A percentile compares a stretch with the other conserved stretches of the same genome.
Evolutionary conservation across 2,888 invertebrate species (phyloP).

Genomic region (Cephonodes hylas): DNA sequence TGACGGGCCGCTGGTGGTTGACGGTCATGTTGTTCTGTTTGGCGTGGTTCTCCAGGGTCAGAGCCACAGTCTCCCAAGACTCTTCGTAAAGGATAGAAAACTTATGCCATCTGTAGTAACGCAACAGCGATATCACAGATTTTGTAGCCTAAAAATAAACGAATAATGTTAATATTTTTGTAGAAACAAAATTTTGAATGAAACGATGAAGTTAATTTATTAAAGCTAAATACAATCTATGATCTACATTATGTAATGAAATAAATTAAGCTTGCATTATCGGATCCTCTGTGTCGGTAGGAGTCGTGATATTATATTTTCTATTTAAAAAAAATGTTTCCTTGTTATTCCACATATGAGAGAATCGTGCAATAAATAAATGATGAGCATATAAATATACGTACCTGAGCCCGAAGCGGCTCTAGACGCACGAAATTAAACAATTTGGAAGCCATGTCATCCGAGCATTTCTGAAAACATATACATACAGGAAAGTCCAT

Average conservation of each 20-base stretch:
- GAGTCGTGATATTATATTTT: no score
- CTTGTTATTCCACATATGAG: no score
- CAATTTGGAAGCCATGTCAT: slow-evolving; percentile 91
- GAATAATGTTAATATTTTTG: slow-evolving; percentile 13
- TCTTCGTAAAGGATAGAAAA: slow-evolving; percentile 94
- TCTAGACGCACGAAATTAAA: slow-evolving; percentile 96
- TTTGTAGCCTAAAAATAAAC: slow-evolving; percentile 88
- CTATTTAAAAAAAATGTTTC: no score
- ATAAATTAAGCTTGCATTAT: no score
- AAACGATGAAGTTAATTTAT: background rate
- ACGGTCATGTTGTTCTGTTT: slow-evolving; percentile 89
- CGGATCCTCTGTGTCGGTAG: no score
- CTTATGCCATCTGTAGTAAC: slow-evolving; percentile 96
- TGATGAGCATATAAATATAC: no score
- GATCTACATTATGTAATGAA: no score
- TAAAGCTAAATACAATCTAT: no score
- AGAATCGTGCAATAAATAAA: no score
- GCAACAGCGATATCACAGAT: slow-evolving; percentile 94
- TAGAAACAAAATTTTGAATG: slow-evolving; percentile 2
- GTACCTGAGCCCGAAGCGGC: slow-evolving; percentile 94
- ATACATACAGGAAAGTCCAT: background rate
- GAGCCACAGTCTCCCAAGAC: slow-evolving; percentile 90
- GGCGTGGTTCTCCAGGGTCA: slow-evolving; percentile 89
- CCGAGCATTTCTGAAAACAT: slow-evolving; percentile 93
- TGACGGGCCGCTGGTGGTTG: slow-evolving; percentile 87